Percentiles rank a stretch among this genome's conserved stretches.
phyloP scores from a whole-genome alignment of 2,797 vertebrate genomes.

The Choloepus didactylus region DNA sequence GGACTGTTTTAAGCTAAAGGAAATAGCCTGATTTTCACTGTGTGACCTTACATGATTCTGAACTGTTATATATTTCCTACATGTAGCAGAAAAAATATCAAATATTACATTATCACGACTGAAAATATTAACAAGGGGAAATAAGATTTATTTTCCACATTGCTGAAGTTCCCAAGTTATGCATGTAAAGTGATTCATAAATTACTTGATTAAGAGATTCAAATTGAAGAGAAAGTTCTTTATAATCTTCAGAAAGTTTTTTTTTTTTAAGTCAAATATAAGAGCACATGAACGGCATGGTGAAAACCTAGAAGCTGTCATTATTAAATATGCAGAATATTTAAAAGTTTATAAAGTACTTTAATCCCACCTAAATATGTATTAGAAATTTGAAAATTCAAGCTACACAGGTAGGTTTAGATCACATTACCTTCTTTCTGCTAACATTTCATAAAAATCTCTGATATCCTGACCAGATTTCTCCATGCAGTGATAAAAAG shows the following conservation, averaged over 20 bases:
- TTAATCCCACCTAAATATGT: constrained; percentile 43
- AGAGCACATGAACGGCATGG: background rate
- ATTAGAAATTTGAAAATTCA: constrained; percentile 45
- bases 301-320: constrained; percentile 36
- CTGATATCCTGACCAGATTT: constrained; percentile 98
- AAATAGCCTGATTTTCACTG: background rate
- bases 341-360: constrained; percentile 31
- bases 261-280: background rate
- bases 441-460: constrained; percentile 98
- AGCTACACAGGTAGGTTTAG: background rate
- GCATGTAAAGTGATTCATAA: background rate
- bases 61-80: background rate
- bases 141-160: background rate
- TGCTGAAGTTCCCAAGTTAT: background rate
- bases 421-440: constrained; percentile 94
- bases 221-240: constrained; percentile 42
- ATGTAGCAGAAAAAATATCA: constrained; percentile 17
- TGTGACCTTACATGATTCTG: background rate
- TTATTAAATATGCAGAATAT: background rate
- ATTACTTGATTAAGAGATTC: constrained; percentile 37
- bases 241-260: constrained; percentile 1
- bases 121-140: constrained; percentile 22
- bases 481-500: constrained; percentile 99
- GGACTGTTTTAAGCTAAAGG: background rate
- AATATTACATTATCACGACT: background rate